Evolutionary conservation across 2,888 invertebrate genomes (phyloP).

Genomic region (Apodemia mormo): DNA sequence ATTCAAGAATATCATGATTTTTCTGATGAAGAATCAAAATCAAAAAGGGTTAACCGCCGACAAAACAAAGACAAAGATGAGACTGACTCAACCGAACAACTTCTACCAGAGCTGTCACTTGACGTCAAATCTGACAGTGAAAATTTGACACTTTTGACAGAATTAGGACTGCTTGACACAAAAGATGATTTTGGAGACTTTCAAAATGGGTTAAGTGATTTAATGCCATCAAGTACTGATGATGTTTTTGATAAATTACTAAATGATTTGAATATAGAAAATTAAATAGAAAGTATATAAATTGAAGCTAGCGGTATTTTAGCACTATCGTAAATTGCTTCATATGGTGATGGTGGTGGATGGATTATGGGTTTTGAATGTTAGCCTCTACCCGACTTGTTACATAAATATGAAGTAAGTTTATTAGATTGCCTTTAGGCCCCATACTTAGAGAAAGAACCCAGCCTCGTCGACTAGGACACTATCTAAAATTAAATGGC

Average conservation of each 20-base stretch:
- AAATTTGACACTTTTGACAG: constrained; percentile 74
- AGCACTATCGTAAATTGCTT: too few species aligned
- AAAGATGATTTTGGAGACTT: constrained; percentile 72
- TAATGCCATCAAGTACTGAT: constrained; percentile 53
- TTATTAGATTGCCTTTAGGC: too few species aligned
- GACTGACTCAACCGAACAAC: constrained; percentile 60
- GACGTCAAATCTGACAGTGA: constrained; percentile 41
- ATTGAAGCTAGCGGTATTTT: too few species aligned
- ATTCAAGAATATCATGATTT: constrained; percentile 73
- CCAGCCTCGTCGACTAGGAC: too few species aligned
- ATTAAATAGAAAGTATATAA: constrained; percentile 40
- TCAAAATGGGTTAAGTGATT: constrained; percentile 64
- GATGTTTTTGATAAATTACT: constrained; percentile 71
- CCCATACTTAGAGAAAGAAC: too few species aligned
- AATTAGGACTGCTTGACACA: constrained; percentile 81
- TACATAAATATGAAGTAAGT: too few species aligned
- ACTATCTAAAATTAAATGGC: too few species aligned
- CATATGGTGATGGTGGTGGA: too few species aligned
- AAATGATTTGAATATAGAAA: constrained; percentile 59
- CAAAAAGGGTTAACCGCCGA: constrained; percentile 60
- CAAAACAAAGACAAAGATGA: constrained; percentile 61
- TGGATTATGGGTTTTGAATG: too few species aligned
- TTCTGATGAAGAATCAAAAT: constrained; percentile 63
- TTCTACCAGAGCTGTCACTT: constrained; percentile 58
- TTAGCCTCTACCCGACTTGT: too few species aligned